phyloP scores from a whole-genome alignment of 2,888 invertebrate species.

The Chalcis sispes region DNA sequence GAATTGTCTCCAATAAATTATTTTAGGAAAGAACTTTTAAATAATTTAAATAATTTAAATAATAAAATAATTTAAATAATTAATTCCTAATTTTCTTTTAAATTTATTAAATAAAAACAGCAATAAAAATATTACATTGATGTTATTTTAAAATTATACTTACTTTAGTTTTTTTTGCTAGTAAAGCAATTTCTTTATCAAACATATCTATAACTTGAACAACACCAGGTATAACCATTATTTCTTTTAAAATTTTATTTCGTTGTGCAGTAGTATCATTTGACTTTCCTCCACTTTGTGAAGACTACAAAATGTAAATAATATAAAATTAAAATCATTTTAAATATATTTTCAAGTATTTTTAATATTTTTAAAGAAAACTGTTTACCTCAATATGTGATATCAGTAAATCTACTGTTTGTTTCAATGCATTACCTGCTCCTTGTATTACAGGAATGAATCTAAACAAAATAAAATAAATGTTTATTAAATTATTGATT shows the following conservation, averaged over 20 bases:
- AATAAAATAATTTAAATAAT: background rate
- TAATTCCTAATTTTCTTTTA: background rate
- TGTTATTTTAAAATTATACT: conserved; percentile 56
- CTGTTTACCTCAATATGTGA: conserved; percentile 78
- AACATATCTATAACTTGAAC: conserved; percentile 83
- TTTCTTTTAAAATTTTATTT: conserved; percentile 80
- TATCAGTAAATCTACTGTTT: conserved; percentile 79
- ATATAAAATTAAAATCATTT: background rate
- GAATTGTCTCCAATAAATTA: no score
- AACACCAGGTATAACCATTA: conserved; percentile 81
- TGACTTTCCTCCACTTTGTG: conserved; percentile 69
- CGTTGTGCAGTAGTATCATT: conserved; percentile 75
- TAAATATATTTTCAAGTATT: no score
- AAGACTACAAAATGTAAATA: conserved; percentile 36
- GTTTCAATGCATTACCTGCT: conserved; percentile 80
- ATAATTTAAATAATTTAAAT: background rate
- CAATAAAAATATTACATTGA: background rate
- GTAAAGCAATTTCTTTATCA: conserved; percentile 78
- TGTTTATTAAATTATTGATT: background rate
- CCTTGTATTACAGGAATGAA: conserved; percentile 67
- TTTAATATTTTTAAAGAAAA: background rate
- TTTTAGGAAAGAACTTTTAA: no score
- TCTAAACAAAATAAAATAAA: conserved; percentile 54
- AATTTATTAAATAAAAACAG: conserved; percentile 25
- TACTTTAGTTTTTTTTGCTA: conserved; percentile 81